phyloP scores from a whole-genome alignment of 2,797 vertebrate genomes.

The Tapera naevia region DNA sequence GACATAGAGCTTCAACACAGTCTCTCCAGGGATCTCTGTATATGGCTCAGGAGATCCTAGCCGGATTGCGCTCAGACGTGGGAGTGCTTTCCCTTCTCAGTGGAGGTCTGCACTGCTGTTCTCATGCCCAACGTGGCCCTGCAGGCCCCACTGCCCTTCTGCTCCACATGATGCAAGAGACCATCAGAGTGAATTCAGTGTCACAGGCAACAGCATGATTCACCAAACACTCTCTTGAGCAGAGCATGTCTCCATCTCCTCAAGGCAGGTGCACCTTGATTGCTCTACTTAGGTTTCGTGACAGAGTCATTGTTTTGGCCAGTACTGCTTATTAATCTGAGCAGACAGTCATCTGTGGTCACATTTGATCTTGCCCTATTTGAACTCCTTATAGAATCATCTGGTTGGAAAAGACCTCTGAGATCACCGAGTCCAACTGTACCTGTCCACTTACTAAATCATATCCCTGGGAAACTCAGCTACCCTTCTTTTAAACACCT shows the following conservation, averaged over 20 bases:
- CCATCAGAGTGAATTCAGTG: not conserved
- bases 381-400: not conserved
- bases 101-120: accelerated
- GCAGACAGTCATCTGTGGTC: not conserved
- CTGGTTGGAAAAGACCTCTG: too few relatives aligned
- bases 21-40: not conserved
- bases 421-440: too few relatives aligned
- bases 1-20: not conserved
- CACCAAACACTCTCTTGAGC: not conserved
- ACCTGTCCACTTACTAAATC: too few relatives aligned
- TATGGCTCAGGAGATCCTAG: not conserved
- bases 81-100: not conserved
- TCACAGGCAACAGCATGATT: not conserved
- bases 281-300: not conserved
- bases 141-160: not conserved
- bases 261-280: not conserved
- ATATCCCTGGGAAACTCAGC: too few relatives aligned
- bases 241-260: not conserved
- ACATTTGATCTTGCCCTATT: not conserved
- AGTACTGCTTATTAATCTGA: not conserved
- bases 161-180: not conserved
- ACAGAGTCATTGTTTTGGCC: not conserved
- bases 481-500: too few relatives aligned
- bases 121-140: not conserved
- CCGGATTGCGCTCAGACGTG: not conserved